These are phyloP conservation scores for Atrina japonica DNA, from an alignment of 2,888 invertebrate species.

Conservation along the genomic window DNA sequence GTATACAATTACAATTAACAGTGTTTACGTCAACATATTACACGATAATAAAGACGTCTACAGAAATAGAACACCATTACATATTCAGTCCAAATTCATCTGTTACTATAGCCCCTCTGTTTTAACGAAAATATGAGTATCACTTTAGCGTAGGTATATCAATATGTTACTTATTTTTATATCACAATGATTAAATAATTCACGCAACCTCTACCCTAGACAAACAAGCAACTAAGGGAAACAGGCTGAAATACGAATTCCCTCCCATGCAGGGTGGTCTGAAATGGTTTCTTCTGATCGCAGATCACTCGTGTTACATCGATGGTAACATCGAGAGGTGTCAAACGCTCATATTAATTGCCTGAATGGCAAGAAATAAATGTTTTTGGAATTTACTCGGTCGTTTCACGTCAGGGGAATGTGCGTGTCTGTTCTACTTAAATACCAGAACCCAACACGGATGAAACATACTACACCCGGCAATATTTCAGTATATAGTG, in stretches of 20 bases:
- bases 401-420: constrained; percentile 28
- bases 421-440: constrained; percentile 32
- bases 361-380: constrained; percentile 30
- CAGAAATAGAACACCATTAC: no score
- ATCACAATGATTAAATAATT: constrained; percentile 13
- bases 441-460: constrained; percentile 29
- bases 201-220: constrained; percentile 5
- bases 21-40: no score
- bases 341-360: constrained; percentile 32
- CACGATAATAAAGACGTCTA: no score
- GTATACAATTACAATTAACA: no score
- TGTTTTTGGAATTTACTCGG: constrained; percentile 17
- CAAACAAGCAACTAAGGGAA: background rate
- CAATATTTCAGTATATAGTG: background rate
- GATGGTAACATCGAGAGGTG: constrained; percentile 27
- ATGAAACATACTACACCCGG: constrained; percentile 25
- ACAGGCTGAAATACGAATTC: no score
- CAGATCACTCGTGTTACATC: constrained; percentile 21
- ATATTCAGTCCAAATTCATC: no score
- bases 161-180: constrained; percentile 1
- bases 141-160: background rate
- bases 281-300: background rate
- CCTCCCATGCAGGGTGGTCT: constrained; percentile 18
- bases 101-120: no score
- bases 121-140: no score